Conservation (phyloP, 2,888 invertebrate species). For the Pherbina coryleti region DNA sequence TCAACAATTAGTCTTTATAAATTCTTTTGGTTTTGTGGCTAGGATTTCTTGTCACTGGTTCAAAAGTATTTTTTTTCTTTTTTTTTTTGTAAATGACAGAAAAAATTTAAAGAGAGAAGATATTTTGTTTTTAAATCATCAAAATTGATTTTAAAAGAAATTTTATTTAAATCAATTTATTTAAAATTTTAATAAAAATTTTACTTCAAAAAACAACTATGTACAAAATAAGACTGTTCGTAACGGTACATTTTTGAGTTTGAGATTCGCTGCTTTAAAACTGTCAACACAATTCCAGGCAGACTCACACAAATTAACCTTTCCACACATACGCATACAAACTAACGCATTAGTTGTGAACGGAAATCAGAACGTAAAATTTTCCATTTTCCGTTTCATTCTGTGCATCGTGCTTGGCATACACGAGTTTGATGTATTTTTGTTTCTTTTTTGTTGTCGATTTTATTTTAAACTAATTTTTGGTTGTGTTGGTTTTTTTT, state of each 20-base stretch:
- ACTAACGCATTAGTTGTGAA: slow-evolving; percentile 7
- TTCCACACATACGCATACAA: background rate
- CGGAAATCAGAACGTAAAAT: slow-evolving; percentile 8
- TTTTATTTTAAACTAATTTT: background rate
- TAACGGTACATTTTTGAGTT: background rate
- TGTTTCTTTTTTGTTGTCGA: background rate
- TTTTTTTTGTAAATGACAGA: too few species aligned
- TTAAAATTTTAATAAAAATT: too few species aligned
- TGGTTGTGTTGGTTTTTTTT: too few species aligned
- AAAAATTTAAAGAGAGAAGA: too few species aligned
- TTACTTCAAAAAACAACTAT: too few species aligned
- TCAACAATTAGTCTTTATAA: too few species aligned
- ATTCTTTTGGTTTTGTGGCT: too few species aligned
- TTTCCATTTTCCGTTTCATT: slow-evolving; percentile 9
- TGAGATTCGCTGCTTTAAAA: background rate
- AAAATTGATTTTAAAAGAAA: too few species aligned
- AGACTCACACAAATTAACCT: background rate
- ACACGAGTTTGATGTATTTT: background rate
- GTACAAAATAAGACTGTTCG: background rate
- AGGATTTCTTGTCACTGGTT: too few species aligned
- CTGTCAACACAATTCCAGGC: background rate
- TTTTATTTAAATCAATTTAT: too few species aligned
- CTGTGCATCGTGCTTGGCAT: background rate
- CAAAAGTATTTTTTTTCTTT: too few species aligned
- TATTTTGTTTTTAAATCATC: too few species aligned